phyloP scores from a whole-genome alignment of 2,888 invertebrate species.

The Minunthozetes semirufus region DNA sequence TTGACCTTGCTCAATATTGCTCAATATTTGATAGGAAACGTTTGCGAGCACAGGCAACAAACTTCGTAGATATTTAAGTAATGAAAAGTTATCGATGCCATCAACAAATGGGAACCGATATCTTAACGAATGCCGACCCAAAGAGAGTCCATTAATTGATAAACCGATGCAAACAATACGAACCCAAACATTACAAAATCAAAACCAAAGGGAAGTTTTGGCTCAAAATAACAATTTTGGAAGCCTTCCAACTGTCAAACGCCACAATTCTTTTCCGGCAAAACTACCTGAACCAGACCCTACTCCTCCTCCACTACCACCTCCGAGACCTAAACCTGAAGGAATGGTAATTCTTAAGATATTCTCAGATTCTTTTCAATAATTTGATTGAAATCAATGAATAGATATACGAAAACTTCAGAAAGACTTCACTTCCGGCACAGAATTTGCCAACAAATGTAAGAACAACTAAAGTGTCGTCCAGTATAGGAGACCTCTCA shows the following conservation, averaged over 20 bases:
- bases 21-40: background rate
- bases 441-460: background rate
- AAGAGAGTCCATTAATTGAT: background rate
- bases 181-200: background rate
- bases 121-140: background rate
- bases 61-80: background rate
- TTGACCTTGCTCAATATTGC: background rate
- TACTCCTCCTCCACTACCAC: background rate
- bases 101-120: background rate
- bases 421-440: background rate
- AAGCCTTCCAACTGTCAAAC: background rate
- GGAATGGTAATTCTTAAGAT: background rate
- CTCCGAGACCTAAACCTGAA: background rate
- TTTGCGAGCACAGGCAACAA: background rate
- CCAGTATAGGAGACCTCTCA: background rate
- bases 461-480: background rate
- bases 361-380: background rate
- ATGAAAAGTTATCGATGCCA: background rate
- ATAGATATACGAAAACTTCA: background rate
- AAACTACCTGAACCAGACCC: background rate
- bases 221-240: background rate
- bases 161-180: conserved; percentile 9
- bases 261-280: conserved; percentile 6
- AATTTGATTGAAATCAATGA: background rate
- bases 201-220: too few species aligned